A percentile compares a stretch with the other conserved stretches of the same genome.
phyloP scores from a whole-genome alignment of 2,888 invertebrate genomes.

The Drosophila dives region DNA sequence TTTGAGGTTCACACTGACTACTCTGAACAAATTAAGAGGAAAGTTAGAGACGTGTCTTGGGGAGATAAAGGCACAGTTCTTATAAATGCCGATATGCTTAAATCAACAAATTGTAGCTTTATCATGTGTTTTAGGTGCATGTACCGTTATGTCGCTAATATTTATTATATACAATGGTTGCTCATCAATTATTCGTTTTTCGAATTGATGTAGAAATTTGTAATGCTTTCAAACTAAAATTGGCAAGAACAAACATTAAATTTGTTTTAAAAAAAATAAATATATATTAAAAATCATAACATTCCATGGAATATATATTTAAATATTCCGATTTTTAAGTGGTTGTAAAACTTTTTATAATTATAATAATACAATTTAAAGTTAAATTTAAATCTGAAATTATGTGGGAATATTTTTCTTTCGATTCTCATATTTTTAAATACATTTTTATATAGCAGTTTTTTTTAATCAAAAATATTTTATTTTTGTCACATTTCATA shows the following conservation, averaged over 20 bases:
- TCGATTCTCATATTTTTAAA: not conserved
- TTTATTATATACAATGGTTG: not conserved
- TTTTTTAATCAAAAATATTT: not conserved
- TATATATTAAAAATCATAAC: not conserved
- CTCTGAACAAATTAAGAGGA: not conserved
- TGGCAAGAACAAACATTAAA: not conserved
- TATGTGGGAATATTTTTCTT: too few species aligned
- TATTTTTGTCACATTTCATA: too few species aligned
- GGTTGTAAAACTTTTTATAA: not conserved
- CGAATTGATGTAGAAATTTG: not conserved
- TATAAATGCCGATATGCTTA: conserved; percentile 43
- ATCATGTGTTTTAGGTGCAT: conserved; percentile 12
- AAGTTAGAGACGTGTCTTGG: not conserved
- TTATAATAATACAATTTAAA: not conserved
- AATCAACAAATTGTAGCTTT: conserved; percentile 37
- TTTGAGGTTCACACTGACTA: not conserved
- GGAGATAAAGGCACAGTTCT: conserved; percentile 61
- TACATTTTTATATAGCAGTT: not conserved
- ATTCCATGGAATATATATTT: not conserved
- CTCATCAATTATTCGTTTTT: not conserved
- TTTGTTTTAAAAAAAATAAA: not conserved
- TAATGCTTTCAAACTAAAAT: not conserved
- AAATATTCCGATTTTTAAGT: not conserved
- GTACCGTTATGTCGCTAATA: conserved; percentile 11
- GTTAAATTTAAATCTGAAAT: not conserved